phyloP scores from a whole-genome alignment of 2,797 vertebrate genomes.

The Gymnoscopelus braueri region DNA sequence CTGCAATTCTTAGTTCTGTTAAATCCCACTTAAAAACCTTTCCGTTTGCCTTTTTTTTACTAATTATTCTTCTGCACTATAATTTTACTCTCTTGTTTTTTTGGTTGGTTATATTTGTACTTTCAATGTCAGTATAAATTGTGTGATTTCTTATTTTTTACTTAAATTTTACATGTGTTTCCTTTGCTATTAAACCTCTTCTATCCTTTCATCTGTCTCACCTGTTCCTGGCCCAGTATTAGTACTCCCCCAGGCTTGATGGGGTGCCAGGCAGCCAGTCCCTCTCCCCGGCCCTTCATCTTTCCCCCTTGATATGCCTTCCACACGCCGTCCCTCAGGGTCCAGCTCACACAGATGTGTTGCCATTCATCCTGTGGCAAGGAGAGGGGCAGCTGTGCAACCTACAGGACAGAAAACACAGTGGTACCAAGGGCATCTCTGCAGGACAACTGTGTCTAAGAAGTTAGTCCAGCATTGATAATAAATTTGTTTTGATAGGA shows the following conservation, averaged over 20 bases:
- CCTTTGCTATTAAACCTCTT: no score
- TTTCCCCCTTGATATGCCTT: slow-evolving; percentile 93
- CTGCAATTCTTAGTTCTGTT: neutral
- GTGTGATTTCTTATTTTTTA: no score
- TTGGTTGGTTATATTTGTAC: no score
- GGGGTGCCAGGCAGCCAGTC: slow-evolving; percentile 95
- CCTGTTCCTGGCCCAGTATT: slow-evolving; percentile 97
- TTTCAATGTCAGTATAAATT: no score
- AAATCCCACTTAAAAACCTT: neutral
- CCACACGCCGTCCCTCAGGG: slow-evolving; percentile 95
- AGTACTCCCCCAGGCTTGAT: slow-evolving; percentile 93
- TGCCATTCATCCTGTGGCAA: slow-evolving; percentile 91
- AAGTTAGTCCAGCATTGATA: no score
- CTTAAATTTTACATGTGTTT: no score
- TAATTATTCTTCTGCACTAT: no score
- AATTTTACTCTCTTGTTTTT: no score
- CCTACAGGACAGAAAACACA: slow-evolving; percentile 73
- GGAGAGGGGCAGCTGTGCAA: slow-evolving; percentile 91
- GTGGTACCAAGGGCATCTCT: neutral
- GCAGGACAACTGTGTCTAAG: neutral
- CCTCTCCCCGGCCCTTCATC: slow-evolving; percentile 89
- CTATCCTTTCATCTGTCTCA: slow-evolving; percentile 56
- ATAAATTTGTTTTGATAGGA: no score
- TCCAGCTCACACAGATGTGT: slow-evolving; percentile 95
- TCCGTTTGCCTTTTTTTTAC: no score